Conservation (phyloP, 2,113 vertebrate genomes). For the Steatornis caripensis region DNA sequence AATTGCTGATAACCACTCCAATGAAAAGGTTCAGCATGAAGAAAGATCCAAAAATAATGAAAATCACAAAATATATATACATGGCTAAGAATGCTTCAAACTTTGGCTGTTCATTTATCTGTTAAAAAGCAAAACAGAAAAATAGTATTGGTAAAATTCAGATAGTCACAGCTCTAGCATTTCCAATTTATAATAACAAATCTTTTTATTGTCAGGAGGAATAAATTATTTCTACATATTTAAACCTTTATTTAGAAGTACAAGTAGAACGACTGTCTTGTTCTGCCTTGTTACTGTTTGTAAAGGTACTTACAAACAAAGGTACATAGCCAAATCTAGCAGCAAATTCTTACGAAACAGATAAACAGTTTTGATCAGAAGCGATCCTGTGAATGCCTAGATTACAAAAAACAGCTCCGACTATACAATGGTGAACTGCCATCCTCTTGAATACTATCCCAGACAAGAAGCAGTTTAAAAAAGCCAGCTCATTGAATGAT, state of each 20-base stretch:
- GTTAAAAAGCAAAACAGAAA: neutral
- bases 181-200: neutral
- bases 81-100: conserved; percentile 81
- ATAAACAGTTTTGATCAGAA: neutral
- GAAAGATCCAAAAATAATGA: conserved; percentile 98
- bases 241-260: neutral
- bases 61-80: conserved; percentile 91
- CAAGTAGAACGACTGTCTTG: neutral
- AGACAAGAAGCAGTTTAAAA: neutral
- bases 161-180: neutral
- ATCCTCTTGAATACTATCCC: neutral
- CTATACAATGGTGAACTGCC: neutral
- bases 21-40: conserved; percentile 98
- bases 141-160: neutral
- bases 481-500: neutral
- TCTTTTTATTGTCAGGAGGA: neutral
- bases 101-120: conserved; percentile 77
- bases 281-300: neutral
- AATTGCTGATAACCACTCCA: conserved; percentile 98
- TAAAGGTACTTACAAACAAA: neutral
- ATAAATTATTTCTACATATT: neutral
- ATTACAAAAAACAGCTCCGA: neutral
- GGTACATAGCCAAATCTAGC: neutral
- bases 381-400: neutral
- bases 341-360: neutral